A percentile compares a stretch with the other conserved stretches of the same genome.
phyloP scores from a whole-genome alignment of 2,888 invertebrate genomes.

The Mythimna lalbum region DNA sequence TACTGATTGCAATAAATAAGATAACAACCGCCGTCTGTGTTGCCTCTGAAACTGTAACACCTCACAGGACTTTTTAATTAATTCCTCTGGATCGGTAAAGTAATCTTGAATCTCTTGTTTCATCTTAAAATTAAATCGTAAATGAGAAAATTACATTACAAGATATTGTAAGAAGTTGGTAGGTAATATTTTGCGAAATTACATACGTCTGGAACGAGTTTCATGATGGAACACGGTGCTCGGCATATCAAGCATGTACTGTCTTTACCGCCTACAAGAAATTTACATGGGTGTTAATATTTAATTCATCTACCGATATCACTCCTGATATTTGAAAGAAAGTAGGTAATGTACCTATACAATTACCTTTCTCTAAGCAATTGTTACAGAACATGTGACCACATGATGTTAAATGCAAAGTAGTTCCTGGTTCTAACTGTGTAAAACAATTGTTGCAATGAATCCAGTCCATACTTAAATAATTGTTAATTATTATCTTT shows the following conservation, averaged over 20 bases:
- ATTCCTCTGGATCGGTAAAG: conserved; percentile 88
- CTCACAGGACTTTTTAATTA: conserved; percentile 86
- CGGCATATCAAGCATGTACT: conserved; percentile 86
- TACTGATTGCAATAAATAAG: conserved; percentile 88
- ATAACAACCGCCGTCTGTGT: conserved; percentile 85
- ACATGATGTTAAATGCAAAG: conserved; percentile 88
- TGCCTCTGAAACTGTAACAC: conserved; percentile 88
- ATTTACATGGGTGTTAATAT: conserved; percentile 17
- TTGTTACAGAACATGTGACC: conserved; percentile 90
- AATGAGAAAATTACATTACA: conserved; percentile 55
- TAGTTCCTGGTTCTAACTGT: conserved; percentile 85
- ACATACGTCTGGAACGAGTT: conserved; percentile 86
- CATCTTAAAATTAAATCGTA: conserved; percentile 78
- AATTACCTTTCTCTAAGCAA: conserved; percentile 83
- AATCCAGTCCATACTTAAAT: conserved; percentile 86
- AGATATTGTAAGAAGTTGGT: conserved; percentile 23
- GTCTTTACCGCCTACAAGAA: conserved; percentile 80
- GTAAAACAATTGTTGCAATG: conserved; percentile 89
- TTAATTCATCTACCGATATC: conserved; percentile 8
- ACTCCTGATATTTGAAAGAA: not conserved
- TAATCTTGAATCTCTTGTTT: conserved; percentile 88
- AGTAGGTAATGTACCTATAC: not conserved
- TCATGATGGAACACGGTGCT: conserved; percentile 85
- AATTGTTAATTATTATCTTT: conserved; percentile 32
- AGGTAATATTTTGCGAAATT: conserved; percentile 46